Base-by-base conservation (phyloP, 1,140 invertebrate genomes). In the Chlorops oryzae region DNA sequence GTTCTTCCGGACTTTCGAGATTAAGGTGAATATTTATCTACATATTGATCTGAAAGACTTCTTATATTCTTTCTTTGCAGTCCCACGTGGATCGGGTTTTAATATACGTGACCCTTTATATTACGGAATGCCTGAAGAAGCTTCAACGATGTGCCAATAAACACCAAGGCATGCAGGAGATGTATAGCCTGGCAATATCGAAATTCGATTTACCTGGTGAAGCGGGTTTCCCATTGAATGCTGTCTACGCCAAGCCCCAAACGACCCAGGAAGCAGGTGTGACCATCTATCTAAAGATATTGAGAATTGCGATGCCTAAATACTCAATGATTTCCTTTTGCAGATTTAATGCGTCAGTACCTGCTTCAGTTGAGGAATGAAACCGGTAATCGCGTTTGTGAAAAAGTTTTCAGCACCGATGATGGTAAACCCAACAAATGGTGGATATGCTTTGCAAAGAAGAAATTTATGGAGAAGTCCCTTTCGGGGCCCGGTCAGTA, bases 401-500 rank as follows among this genome's bases (percentile, higher is more conserved):
- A 98, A 49, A 91, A 88, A 76, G 93, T 96, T 1, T 96, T 94
- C 73, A 83, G 82, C 37, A 81, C 84, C 18, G 86, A 91, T 53
- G 90, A 92, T 74, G 92, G 92, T 2, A 95, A 94, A 66, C 93
- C 96, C 12, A 95, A 90, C 64, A 98, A 98, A 77, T 99, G 96
- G 96, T 99, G 97, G 97, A 77, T 98, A 23, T 99, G 96, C 69
- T 99, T 99, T 78, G 87, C 93, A 13, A 96, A 96, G 70, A 96
- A 95, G 80, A 96, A 96, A 78, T 99, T 99, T 69, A 98, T 99
- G 96, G 96, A 99, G 66, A 99, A 98, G 70, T 96, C 92, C 37
- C 75, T 99, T 6, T 65, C 68, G 15, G 68, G 68, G 1, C 68
- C 68, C 20, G 69, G 69, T 0, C 69, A 72, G 48, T 72, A 60